Evolutionary conservation across 2,888 invertebrate species (phyloP).

Genomic region (Pyrrhia umbra): DNA sequence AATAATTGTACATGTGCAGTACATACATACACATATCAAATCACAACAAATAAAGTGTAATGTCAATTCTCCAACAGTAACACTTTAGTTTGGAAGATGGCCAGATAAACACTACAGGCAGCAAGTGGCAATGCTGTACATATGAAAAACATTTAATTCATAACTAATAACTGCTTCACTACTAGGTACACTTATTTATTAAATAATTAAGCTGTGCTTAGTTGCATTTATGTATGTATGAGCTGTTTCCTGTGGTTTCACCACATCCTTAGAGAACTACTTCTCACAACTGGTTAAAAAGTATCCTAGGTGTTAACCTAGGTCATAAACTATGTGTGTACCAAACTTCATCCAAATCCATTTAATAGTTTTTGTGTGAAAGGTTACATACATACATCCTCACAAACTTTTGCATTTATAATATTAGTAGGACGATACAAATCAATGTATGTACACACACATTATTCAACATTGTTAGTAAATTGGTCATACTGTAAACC

Average conservation of each 20-base stretch:
- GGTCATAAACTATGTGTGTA: slow-evolving; percentile 13
- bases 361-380: too few relatives aligned
- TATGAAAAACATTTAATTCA: slow-evolving; percentile 61
- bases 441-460: neutral
- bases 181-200: slow-evolving; percentile 35
- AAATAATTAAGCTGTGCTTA: neutral
- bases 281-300: too few relatives aligned
- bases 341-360: too few relatives aligned
- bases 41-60: slow-evolving; percentile 64
- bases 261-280: too few relatives aligned
- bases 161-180: slow-evolving; percentile 32
- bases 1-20: too few relatives aligned
- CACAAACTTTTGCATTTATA: too few relatives aligned
- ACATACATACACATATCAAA: slow-evolving; percentile 32
- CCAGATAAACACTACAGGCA: slow-evolving; percentile 73
- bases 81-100: slow-evolving; percentile 74
- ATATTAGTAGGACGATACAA: too few relatives aligned
- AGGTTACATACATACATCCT: too few relatives aligned
- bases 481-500: neutral
- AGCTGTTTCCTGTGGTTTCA: too few relatives aligned
- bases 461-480: neutral
- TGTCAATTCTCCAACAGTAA: slow-evolving; percentile 68
- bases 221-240: neutral
- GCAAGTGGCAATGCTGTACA: slow-evolving; percentile 60
- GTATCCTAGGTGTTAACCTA: too few relatives aligned